phyloP scores from a whole-genome alignment of 2,113 vertebrate genomes.

The Channa maculata region DNA sequence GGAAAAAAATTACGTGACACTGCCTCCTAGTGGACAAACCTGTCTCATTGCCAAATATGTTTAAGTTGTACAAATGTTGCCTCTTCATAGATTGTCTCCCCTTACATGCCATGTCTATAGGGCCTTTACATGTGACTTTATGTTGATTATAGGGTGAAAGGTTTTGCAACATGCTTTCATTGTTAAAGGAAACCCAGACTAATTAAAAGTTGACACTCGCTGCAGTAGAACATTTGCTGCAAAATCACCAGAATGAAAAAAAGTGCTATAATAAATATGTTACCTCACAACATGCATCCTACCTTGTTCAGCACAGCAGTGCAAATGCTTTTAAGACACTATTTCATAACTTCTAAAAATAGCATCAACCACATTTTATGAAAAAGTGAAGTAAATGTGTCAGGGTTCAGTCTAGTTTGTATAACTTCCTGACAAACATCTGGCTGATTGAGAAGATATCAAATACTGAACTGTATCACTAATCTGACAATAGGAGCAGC shows the following conservation, averaged over 20 bases:
- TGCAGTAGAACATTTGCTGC: too few relatives aligned
- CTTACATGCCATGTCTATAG: too few relatives aligned
- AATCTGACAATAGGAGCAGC: background rate
- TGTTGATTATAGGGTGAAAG: background rate
- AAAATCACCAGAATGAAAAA: too few relatives aligned
- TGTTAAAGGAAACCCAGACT: too few relatives aligned
- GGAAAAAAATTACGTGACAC: background rate
- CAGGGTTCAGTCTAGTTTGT: slow-evolving; percentile 1
- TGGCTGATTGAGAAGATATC: background rate
- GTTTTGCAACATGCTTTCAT: too few relatives aligned
- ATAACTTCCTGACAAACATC: background rate
- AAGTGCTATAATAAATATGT: too few relatives aligned
- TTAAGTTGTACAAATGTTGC: background rate
- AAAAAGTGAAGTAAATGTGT: background rate
- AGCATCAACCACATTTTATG: background rate
- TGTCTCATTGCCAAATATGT: background rate
- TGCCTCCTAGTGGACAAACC: slow-evolving; percentile 1
- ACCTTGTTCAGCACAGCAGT: too few relatives aligned
- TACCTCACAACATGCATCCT: too few relatives aligned
- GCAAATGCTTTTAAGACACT: too few relatives aligned
- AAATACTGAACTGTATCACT: background rate
- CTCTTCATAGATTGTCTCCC: too few relatives aligned
- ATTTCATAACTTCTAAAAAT: too few relatives aligned
- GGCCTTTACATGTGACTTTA: background rate
- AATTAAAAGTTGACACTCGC: too few relatives aligned